These are phyloP conservation scores for Carabus problematicus DNA, from an alignment of 2,888 invertebrate species.

Conservation along the genomic window DNA sequence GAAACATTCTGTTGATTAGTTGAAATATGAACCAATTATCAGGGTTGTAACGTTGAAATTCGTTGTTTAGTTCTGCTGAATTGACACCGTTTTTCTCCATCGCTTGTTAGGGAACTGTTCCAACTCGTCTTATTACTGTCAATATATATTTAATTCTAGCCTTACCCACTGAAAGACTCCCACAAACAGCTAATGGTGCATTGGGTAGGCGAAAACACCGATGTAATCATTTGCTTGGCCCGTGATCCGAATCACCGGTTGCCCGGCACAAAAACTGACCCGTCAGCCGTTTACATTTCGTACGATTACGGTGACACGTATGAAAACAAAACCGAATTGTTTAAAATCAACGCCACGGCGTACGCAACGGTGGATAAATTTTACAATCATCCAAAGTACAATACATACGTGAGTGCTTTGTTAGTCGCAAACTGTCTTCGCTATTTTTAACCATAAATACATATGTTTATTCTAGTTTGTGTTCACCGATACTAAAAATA, in stretches of 20 bases:
- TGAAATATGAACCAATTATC: too few species aligned
- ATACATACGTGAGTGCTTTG: constrained; percentile 74
- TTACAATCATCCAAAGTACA: constrained; percentile 82
- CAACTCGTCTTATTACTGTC: too few species aligned
- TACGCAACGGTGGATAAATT: constrained; percentile 82
- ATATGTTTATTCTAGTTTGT: constrained; percentile 69
- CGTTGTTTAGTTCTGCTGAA: too few species aligned
- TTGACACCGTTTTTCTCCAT: too few species aligned
- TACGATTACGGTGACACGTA: constrained; percentile 87
- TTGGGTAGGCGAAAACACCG: constrained; percentile 89
- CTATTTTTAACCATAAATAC: background rate
- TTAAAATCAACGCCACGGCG: constrained; percentile 64
- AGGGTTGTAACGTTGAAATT: too few species aligned
- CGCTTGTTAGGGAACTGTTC: too few species aligned
- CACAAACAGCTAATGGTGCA: constrained; percentile 91
- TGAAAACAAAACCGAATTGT: constrained; percentile 73
- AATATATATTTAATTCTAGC: constrained; percentile 62
- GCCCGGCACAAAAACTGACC: constrained; percentile 55
- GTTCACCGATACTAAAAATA: constrained; percentile 81
- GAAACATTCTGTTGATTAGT: too few species aligned
- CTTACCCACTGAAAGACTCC: constrained; percentile 79
- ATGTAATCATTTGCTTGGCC: constrained; percentile 86
- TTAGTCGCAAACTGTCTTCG: background rate
- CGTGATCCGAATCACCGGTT: constrained; percentile 70
- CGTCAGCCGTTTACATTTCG: constrained; percentile 84